These are phyloP conservation scores for Meteorus cinctellus DNA, from an alignment of 2,888 invertebrate genomes.

Conservation along the genomic window DNA sequence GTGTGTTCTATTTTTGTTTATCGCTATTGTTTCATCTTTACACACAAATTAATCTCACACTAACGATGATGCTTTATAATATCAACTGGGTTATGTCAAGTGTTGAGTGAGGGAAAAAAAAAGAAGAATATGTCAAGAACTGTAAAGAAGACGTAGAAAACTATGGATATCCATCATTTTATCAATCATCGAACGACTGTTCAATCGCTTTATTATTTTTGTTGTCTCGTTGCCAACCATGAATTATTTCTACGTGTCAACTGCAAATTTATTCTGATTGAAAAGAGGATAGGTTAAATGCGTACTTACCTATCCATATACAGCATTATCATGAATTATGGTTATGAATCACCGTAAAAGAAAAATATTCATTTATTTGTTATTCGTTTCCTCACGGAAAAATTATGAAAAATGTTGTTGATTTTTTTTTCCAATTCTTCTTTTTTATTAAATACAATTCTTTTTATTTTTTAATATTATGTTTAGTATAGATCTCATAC, in stretches of 20 bases:
- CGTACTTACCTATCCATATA: not conserved
- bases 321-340: not conserved
- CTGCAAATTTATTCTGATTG: not conserved
- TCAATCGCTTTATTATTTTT: not conserved
- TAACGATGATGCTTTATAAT: constrained; percentile 27
- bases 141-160: not conserved
- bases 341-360: not conserved
- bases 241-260: not conserved
- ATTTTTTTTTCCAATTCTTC: not conserved
- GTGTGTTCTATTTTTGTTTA: not conserved
- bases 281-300: not conserved
- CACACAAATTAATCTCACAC: constrained; percentile 26
- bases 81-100: constrained; percentile 51
- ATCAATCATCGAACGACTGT: constrained; percentile 26
- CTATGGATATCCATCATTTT: not conserved
- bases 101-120: constrained; percentile 31
- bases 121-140: constrained; percentile 26
- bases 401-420: not conserved
- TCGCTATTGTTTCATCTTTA: not conserved
- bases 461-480: not conserved
- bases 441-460: constrained; percentile 15
- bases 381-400: not conserved
- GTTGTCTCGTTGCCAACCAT: not conserved
- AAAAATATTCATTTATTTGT: not conserved
- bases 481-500: not conserved